Conservation (phyloP, 2,797 vertebrate genomes). For the Platalea minor region DNA sequence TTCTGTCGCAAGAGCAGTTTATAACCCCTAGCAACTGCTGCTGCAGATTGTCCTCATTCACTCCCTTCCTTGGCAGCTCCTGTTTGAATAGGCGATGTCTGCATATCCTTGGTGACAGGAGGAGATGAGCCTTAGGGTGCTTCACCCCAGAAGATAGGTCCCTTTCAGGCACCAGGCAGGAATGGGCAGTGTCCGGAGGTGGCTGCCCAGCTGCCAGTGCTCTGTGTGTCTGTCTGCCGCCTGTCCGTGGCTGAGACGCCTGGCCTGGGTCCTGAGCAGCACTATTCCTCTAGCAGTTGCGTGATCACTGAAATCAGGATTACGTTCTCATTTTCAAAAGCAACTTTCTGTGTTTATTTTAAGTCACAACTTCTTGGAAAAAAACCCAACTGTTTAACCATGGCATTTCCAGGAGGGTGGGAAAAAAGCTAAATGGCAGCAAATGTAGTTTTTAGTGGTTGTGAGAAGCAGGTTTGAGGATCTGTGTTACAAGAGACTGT, state of each 20-base stretch:
- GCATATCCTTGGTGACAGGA: background rate
- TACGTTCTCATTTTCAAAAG: background rate
- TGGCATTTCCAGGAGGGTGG: background rate
- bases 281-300: background rate
- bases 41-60: background rate
- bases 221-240: background rate
- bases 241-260: fast-evolving
- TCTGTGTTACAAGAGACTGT: background rate
- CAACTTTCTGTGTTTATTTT: background rate
- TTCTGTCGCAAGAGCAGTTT: background rate
- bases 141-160: background rate
- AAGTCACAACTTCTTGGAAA: background rate
- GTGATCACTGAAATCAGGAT: fast-evolving
- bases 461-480: background rate
- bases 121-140: background rate
- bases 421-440: background rate
- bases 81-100: background rate
- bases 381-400: background rate
- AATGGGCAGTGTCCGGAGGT: background rate
- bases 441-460: background rate
- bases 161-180: background rate
- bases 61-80: background rate
- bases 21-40: background rate
- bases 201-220: background rate
- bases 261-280: background rate